These are phyloP conservation scores for Carassius carassius DNA, from an alignment of 2,113 vertebrate species.

Conservation along the genomic window DNA sequence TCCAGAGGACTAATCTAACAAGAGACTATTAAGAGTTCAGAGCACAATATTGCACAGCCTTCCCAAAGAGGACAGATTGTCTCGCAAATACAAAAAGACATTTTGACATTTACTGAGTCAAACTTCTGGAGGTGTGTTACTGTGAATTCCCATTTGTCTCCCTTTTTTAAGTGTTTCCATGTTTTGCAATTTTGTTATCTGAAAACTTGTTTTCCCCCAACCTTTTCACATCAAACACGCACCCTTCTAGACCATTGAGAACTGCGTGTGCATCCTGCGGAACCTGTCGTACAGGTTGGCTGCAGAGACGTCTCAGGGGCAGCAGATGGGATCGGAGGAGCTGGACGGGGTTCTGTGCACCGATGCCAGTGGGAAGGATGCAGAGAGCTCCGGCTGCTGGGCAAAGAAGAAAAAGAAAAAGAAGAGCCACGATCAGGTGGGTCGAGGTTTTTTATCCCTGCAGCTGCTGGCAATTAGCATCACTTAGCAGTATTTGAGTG, in stretches of 20 bases:
- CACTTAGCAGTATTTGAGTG: conserved; percentile 43
- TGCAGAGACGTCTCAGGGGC: conserved; percentile 97
- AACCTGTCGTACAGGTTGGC: conserved; percentile 98
- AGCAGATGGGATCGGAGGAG: conserved; percentile 96
- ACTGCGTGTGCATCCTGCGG: conserved; percentile 99
- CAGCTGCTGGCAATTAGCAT: conserved; percentile 76
- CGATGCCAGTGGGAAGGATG: conserved; percentile 89
- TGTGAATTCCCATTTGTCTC: neutral
- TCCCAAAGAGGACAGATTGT: conserved; percentile 41
- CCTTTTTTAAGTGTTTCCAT: neutral
- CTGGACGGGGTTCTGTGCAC: conserved; percentile 93
- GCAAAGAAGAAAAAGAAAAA: conserved; percentile 99
- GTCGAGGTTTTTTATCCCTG: conserved; percentile 50
- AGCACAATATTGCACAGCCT: conserved; percentile 13
- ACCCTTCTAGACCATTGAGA: conserved; percentile 89
- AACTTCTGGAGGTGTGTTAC: neutral
- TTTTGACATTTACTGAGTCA: conserved; percentile 13
- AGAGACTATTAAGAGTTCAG: conserved; percentile 45
- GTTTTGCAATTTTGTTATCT: neutral
- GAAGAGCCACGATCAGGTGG: conserved; percentile 97
- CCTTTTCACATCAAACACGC: neutral
- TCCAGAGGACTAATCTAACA: conserved; percentile 50
- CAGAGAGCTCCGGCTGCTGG: conserved; percentile 97
- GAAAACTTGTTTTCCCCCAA: neutral
- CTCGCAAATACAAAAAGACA: conserved; percentile 24